These are phyloP conservation scores for Sebastolobus alascanus DNA, from an alignment of 2,797 vertebrate genomes.

Conservation along the genomic window DNA sequence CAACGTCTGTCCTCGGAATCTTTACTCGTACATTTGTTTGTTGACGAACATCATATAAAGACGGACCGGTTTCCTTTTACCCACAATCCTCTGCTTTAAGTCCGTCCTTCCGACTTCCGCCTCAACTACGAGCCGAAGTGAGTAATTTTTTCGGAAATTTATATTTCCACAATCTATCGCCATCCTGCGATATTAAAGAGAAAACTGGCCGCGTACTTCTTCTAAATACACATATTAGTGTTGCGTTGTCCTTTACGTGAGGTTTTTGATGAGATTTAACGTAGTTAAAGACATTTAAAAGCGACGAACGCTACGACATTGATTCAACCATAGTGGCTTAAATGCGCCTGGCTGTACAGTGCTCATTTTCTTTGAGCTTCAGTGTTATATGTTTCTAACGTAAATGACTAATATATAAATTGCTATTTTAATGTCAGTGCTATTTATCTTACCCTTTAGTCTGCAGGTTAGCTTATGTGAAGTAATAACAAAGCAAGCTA, in stretches of 20 bases:
- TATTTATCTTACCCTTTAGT: accelerated
- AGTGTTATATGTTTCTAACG: accelerated
- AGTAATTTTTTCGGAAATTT: slow-evolving; percentile 42
- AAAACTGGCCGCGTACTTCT: accelerated
- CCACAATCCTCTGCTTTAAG: slow-evolving; percentile 47
- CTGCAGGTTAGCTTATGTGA: background rate
- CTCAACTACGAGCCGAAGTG: slow-evolving; percentile 69
- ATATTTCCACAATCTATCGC: slow-evolving; percentile 56
- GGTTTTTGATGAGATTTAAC: background rate
- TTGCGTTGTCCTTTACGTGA: accelerated
- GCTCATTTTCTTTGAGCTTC: accelerated
- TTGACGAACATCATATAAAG: background rate
- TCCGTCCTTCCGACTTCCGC: slow-evolving; percentile 83
- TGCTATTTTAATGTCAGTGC: accelerated
- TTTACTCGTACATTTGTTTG: background rate
- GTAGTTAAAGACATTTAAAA: background rate
- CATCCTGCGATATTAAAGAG: slow-evolving; percentile 57
- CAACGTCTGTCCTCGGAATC: slow-evolving; percentile 39
- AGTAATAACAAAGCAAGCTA: accelerated
- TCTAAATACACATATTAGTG: background rate
- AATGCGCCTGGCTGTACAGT: background rate
- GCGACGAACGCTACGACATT: background rate
- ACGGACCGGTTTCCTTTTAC: slow-evolving; percentile 76
- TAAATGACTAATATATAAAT: accelerated
- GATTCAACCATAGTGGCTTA: background rate